A percentile compares a stretch with the other conserved stretches of the same genome.
Conservation (phyloP, 2,888 invertebrate genomes). For the Synanthedon myopaeformis region DNA sequence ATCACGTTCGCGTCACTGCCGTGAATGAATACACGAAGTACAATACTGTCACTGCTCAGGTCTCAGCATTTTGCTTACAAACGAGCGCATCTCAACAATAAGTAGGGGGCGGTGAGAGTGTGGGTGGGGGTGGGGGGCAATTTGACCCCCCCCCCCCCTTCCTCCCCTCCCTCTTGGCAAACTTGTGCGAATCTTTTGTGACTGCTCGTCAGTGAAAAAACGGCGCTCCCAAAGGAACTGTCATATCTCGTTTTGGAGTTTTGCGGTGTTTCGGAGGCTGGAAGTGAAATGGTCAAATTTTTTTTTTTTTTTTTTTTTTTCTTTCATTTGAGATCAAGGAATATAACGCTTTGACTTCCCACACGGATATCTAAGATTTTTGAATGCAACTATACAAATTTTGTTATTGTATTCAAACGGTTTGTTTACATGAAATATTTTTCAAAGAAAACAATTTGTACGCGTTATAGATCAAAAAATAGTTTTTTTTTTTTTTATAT, state of each 20-base stretch:
- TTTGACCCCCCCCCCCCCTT: conserved; percentile 8
- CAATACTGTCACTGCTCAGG: conserved; percentile 1
- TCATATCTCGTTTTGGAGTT: conserved; percentile 2
- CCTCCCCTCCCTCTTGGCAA: too few relatives aligned
- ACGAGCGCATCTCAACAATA: conserved; percentile 13
- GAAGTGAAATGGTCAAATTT: background rate
- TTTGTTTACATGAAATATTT: too few relatives aligned
- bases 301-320: background rate
- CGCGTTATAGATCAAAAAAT: too few relatives aligned
- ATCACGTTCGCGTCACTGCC: background rate
- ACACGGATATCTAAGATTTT: too few relatives aligned
- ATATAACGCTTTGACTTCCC: background rate
- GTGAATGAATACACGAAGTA: conserved; percentile 2
- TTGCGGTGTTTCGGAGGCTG: background rate
- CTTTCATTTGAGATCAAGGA: background rate
- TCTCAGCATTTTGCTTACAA: conserved; percentile 9
- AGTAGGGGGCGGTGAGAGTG: conserved; percentile 2
- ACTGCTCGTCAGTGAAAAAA: conserved; percentile 4
- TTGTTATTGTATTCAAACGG: too few relatives aligned
- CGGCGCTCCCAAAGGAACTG: conserved; percentile 1
- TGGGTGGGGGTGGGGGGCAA: conserved; percentile 1
- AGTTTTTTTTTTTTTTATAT: too few relatives aligned
- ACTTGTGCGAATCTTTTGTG: conserved; percentile 4
- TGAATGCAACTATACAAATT: too few relatives aligned
- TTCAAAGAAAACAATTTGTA: too few relatives aligned